Conservation (phyloP, 2,888 invertebrate species). For the Acanthosepion lycidas region DNA sequence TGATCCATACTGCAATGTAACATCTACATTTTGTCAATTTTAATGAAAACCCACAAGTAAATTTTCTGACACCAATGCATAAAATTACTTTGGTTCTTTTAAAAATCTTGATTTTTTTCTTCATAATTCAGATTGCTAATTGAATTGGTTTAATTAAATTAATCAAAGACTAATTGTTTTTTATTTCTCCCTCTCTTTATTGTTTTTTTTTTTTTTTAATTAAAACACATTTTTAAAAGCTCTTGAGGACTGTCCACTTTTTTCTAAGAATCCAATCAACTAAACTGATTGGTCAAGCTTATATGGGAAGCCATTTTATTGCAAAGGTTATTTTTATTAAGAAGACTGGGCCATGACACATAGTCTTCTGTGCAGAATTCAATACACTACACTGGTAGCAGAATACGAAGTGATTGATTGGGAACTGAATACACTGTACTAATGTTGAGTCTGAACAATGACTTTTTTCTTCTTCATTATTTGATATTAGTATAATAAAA, state of each 20-base stretch:
- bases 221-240: background rate
- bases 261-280: background rate
- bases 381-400: background rate
- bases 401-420: too few relatives aligned
- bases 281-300: conserved; percentile 33
- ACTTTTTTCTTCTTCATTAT: too few relatives aligned
- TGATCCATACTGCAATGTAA: background rate
- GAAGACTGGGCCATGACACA: background rate
- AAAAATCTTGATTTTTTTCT: background rate
- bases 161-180: background rate
- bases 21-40: background rate
- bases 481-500: too few relatives aligned
- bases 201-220: background rate
- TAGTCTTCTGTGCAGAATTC: background rate
- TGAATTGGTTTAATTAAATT: conserved; percentile 33
- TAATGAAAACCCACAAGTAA: background rate
- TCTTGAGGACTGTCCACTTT: background rate
- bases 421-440: too few relatives aligned
- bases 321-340: too few relatives aligned
- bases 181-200: background rate
- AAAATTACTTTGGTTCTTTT: background rate
- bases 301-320: background rate
- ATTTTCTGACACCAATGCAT: background rate
- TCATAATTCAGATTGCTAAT: background rate
- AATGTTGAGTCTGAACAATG: too few relatives aligned